Conservation (phyloP, 2,113 vertebrate species). For the Thalassarche chlororhynchos region DNA sequence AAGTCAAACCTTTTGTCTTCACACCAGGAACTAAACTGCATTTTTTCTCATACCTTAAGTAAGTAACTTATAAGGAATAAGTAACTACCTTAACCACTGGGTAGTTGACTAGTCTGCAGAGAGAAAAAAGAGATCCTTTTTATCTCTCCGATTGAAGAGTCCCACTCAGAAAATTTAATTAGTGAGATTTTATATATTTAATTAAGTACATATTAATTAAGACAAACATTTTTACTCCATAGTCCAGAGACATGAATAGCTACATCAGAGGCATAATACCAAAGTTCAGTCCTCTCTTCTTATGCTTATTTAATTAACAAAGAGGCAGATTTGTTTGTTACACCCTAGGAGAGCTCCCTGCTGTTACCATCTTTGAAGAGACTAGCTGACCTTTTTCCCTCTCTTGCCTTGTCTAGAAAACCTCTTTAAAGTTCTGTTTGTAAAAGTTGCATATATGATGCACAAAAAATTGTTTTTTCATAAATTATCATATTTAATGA, state of each 20-base stretch:
- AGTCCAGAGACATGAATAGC: not conserved
- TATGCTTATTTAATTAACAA: not conserved
- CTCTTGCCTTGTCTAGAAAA: not conserved
- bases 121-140: not conserved
- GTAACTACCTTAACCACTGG: not conserved
- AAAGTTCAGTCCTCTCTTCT: not conserved
- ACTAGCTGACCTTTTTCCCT: not conserved
- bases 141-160: not conserved
- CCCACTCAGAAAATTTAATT: not conserved
- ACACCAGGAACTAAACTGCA: not conserved
- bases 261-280: not conserved
- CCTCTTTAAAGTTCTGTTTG: not conserved
- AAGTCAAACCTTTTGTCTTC: not conserved
- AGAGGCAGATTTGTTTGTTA: not conserved
- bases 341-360: fast-evolving
- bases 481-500: not conserved
- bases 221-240: not conserved
- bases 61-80: not conserved
- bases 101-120: not conserved
- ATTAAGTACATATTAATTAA: not conserved
- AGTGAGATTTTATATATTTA: not conserved
- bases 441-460: not conserved
- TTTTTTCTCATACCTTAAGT: not conserved
- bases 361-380: not conserved
- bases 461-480: not conserved